Conservation (phyloP, 1,140 invertebrate species). For the Drosophila subpulchrella region DNA sequence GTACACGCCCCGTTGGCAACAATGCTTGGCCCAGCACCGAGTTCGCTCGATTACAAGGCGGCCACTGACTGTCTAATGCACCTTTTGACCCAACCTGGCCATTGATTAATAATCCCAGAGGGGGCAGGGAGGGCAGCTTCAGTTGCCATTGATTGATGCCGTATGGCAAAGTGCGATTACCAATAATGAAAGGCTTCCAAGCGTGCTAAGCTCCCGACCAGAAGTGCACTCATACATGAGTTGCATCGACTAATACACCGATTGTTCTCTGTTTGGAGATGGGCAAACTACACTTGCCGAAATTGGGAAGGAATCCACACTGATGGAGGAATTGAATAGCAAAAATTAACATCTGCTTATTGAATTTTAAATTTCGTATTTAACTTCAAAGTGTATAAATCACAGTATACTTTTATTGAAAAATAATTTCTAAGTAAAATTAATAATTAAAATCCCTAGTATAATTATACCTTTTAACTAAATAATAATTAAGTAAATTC, state of each 20-base stretch:
- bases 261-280: constrained; percentile 7
- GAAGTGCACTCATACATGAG: constrained; percentile 26
- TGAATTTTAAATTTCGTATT: too few species aligned
- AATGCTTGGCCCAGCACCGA: constrained; percentile 13
- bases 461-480: too few species aligned
- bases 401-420: too few species aligned
- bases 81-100: constrained; percentile 46
- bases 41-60: constrained; percentile 35
- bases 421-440: too few species aligned
- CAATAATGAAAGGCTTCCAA: constrained; percentile 53
- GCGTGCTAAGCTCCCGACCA: constrained; percentile 14
- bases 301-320: too few species aligned
- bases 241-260: constrained; percentile 14
- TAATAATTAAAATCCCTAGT: too few species aligned
- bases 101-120: constrained; percentile 69
- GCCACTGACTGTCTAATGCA: constrained; percentile 33
- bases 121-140: background rate
- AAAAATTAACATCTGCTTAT: too few species aligned
- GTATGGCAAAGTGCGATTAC: constrained; percentile 46
- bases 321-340: too few species aligned
- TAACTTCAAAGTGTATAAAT: too few species aligned
- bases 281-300: background rate
- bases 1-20: constrained; percentile 23
- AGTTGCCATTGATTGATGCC: constrained; percentile 50
- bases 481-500: too few species aligned